Evolutionary conservation across 2,113 vertebrate genomes (phyloP), one percentile per base, ranked within the genome.

Genomic region (Corydoras sp.): DNA sequence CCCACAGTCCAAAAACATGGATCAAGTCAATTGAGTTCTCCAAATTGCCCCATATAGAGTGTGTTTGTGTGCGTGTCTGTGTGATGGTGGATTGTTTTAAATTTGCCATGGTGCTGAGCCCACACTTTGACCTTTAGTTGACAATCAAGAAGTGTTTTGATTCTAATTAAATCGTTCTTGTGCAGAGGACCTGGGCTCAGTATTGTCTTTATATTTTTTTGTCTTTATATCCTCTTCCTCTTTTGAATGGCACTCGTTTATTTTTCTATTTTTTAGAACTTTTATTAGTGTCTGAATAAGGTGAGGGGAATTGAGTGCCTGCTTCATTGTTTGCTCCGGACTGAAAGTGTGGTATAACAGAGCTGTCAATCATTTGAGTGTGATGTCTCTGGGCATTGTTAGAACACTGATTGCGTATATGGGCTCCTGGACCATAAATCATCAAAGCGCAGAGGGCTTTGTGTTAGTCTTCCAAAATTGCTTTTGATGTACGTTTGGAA

Each of bases 291-390:
- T 62, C 8, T 58, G 12, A 30, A 61, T 31, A 18, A 8, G 14
- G 55, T 29, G n/a, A 43, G 14, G 12, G 49, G 51, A 64, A 64
- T 65, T 5, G 35, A 51, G 31, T 18, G 51, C 59, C 18, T 51
- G 14, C n/a, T 56, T 35, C 32, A 51, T 43, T 74, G 53, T 74
- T 62, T 78, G 60, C 12, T 62, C 18, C 56, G 49, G 15, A 69
- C 48, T 14, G 18, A 18, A 58, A 31, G 35, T n/a, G 56, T 3
- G 56, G 32, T 60, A 49, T 69, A 35, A 55, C 68, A 77, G 18
- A 54, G 72, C 13, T 77, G 71, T 67, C 67, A 51, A 15, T 74
- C 58, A 62, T 48, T 71, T 51, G 50, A 58, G 62, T 63, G n/a
- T 48, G n/a, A 64, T 62, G 49, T 65, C 62, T 30, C 60, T 43